These are phyloP conservation scores for Cabera pusaria DNA, from an alignment of 2,888 invertebrate species.

Conservation along the genomic window DNA sequence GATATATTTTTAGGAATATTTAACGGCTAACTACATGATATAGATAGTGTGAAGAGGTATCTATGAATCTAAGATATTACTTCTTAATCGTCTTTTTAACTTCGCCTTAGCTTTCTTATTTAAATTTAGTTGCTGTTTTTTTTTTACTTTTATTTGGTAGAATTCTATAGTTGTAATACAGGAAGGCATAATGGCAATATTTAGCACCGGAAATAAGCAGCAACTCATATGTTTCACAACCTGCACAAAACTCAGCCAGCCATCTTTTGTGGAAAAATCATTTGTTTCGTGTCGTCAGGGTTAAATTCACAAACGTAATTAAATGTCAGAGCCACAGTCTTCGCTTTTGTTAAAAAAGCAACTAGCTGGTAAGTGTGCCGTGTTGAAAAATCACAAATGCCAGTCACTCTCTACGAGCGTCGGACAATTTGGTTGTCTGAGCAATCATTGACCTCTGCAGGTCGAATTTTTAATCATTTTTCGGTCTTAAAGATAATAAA, in stretches of 20 bases:
- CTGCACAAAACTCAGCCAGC: constrained; percentile 85
- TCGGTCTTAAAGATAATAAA: constrained; percentile 36
- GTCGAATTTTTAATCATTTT: constrained; percentile 71
- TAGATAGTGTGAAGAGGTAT: too few relatives aligned
- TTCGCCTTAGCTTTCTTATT: too few relatives aligned
- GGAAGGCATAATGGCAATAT: constrained; percentile 48
- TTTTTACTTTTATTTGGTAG: too few relatives aligned
- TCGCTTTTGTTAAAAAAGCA: constrained; percentile 97
- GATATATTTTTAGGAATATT: too few relatives aligned
- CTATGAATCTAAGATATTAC: too few relatives aligned
- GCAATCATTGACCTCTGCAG: constrained; percentile 80
- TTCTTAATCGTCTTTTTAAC: too few relatives aligned
- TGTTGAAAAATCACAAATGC: constrained; percentile 44
- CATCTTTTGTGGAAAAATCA: constrained; percentile 89
- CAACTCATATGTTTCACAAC: constrained; percentile 82
- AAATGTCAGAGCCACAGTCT: constrained; percentile 97
- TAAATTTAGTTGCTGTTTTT: too few relatives aligned
- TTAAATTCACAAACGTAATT: constrained; percentile 92
- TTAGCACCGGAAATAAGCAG: constrained; percentile 69
- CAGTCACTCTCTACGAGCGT: constrained; percentile 56
- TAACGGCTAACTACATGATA: too few relatives aligned
- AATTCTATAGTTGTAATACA: background rate
- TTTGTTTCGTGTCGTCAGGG: constrained; percentile 88
- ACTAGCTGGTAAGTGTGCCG: constrained; percentile 91
- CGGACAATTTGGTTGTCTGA: constrained; percentile 57